Evolutionary conservation across 1,140 invertebrate genomes (phyloP).

Genomic region (Cydia strobilella): DNA sequence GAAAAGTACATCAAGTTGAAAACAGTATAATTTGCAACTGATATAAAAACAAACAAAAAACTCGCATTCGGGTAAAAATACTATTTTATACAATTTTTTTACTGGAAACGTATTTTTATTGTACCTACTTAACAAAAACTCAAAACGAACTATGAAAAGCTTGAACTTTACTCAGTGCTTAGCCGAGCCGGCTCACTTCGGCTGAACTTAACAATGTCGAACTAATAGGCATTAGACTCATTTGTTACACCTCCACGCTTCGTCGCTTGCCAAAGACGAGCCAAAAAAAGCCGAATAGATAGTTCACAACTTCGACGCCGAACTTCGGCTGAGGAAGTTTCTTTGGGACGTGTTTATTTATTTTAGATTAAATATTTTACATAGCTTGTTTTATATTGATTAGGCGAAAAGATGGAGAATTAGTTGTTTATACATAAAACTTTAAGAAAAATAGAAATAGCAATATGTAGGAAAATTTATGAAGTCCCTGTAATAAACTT

Average conservation of each 20-base stretch:
- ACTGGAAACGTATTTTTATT: too few relatives aligned
- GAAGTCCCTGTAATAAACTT: too few relatives aligned
- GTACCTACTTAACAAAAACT: neutral
- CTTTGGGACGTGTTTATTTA: neutral
- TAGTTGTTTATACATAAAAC: neutral
- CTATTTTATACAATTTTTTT: too few relatives aligned
- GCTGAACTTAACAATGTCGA: slow-evolving; percentile 62
- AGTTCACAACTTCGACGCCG: slow-evolving; percentile 39
- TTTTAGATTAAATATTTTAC: neutral
- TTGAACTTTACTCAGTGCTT: slow-evolving; percentile 41
- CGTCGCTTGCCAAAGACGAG: slow-evolving; percentile 53
- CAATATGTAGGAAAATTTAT: neutral
- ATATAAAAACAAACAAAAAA: too few relatives aligned
- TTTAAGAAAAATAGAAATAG: neutral
- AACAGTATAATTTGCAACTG: too few relatives aligned
- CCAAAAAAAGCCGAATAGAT: slow-evolving; percentile 52
- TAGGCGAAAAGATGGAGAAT: neutral
- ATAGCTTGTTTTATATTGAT: neutral
- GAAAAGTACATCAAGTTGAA: too few relatives aligned
- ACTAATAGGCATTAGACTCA: slow-evolving; percentile 63
- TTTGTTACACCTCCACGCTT: slow-evolving; percentile 61
- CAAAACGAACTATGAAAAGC: neutral
- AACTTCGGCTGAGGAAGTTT: slow-evolving; percentile 2
- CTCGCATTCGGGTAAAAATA: too few relatives aligned
- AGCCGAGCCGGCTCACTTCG: slow-evolving; percentile 50